A percentile compares a stretch with the other conserved stretches of the same genome.
Evolutionary conservation across 2,797 vertebrate genomes (phyloP).

Genomic region (Urophycis tenuis): DNA sequence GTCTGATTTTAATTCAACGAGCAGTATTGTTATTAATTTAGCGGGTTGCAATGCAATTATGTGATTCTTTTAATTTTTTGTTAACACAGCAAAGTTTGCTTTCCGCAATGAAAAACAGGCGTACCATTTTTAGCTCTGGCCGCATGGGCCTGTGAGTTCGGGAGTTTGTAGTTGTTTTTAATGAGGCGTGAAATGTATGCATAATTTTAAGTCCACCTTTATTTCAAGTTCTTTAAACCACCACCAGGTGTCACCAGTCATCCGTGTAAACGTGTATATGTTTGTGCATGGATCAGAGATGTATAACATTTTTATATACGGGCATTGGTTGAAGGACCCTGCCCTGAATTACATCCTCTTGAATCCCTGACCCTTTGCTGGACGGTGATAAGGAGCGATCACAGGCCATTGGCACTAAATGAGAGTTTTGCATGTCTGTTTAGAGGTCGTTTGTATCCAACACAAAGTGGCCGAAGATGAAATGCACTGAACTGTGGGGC

Average conservation of each 20-base stretch:
- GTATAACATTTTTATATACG: background rate
- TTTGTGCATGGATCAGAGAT: background rate
- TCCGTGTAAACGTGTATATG: slow-evolving; percentile 10
- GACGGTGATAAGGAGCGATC: background rate
- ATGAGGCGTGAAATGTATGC: slow-evolving; percentile 22
- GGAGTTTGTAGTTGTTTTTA: slow-evolving; percentile 29
- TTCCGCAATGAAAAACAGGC: slow-evolving; percentile 60
- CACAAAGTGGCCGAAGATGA: background rate
- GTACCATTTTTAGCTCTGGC: slow-evolving; percentile 41
- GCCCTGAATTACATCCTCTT: background rate
- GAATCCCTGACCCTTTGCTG: background rate
- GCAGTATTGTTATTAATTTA: slow-evolving; percentile 63
- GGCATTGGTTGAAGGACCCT: background rate
- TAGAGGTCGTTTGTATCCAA: background rate
- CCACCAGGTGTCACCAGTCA: slow-evolving; percentile 69
- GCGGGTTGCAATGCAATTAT: slow-evolving; percentile 55
- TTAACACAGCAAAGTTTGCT: slow-evolving; percentile 65
- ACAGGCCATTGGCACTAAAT: background rate
- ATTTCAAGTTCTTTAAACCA: slow-evolving; percentile 22
- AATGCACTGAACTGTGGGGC: background rate
- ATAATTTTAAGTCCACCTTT: background rate
- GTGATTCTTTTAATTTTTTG: slow-evolving; percentile 46
- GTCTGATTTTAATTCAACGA: slow-evolving; percentile 53
- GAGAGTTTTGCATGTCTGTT: background rate
- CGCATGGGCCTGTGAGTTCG: slow-evolving; percentile 38